These are phyloP conservation scores for Sylvilagus floridanus DNA, from an alignment of 2,797 vertebrate species.

Conservation along the genomic window DNA sequence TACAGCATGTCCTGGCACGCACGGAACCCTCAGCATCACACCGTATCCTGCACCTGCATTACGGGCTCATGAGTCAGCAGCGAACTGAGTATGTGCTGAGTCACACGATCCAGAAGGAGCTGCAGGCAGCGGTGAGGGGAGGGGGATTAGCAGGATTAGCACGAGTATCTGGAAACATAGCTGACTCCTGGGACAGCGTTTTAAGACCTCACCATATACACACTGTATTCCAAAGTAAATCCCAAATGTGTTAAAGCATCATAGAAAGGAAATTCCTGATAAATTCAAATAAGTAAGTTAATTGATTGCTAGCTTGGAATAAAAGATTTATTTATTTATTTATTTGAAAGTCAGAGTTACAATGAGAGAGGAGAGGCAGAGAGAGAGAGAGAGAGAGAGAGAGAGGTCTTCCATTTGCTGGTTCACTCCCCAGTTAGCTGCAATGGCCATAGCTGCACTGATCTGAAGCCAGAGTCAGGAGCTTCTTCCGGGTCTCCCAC, in stretches of 20 bases:
- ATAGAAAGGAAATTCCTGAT: neutral
- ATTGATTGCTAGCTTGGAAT: neutral
- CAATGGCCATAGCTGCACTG: too few species aligned
- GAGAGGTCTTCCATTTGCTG: too few species aligned
- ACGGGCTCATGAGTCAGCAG: neutral
- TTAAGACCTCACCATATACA: neutral
- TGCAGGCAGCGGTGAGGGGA: too few species aligned
- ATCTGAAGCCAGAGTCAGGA: too few species aligned
- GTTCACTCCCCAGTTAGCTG: too few species aligned
- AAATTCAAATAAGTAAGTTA: neutral
- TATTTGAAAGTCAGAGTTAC: too few species aligned
- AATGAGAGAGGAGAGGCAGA: too few species aligned
- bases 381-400: too few species aligned
- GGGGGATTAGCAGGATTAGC: too few species aligned
- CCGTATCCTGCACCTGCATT: neutral
- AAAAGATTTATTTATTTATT: too few species aligned
- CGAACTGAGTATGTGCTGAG: neutral
- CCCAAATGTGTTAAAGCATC: neutral
- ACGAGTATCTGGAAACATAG: neutral
- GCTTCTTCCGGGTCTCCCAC: too few species aligned
- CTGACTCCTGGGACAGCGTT: neutral
- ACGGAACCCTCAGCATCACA: neutral
- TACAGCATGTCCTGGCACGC: neutral
- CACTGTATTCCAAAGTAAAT: neutral
- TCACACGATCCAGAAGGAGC: neutral